Conservation (phyloP, 2,113 vertebrate genomes). For the Ictalurus furcatus region DNA sequence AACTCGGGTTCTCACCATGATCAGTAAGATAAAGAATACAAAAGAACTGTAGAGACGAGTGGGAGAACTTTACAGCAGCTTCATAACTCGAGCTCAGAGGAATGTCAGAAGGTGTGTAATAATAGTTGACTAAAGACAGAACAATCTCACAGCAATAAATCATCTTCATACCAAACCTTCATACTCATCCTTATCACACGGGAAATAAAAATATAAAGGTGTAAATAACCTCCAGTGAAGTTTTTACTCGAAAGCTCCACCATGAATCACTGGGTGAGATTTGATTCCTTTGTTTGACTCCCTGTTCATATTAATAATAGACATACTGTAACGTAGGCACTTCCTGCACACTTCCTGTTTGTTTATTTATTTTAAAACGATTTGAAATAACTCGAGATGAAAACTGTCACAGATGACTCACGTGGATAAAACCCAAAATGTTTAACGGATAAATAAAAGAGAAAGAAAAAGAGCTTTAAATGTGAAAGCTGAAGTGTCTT, state of each 20-base stretch:
- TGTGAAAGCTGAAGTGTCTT: not conserved
- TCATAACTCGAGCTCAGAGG: not conserved
- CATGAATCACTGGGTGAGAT: not conserved
- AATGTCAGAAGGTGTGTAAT: not conserved
- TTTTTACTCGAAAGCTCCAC: not conserved
- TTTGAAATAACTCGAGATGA: not conserved
- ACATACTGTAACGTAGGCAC: too few species aligned
- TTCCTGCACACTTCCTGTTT: not conserved
- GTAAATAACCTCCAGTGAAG: not conserved
- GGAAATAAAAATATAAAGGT: not conserved
- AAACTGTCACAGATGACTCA: not conserved
- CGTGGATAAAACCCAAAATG: not conserved
- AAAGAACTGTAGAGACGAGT: not conserved
- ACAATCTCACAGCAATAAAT: not conserved
- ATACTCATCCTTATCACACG: not conserved
- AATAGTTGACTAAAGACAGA: not conserved
- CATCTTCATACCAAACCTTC: not conserved
- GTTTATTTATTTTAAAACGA: not conserved
- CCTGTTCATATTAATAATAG: not conserved
- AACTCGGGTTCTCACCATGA: not conserved
- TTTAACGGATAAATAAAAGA: not conserved
- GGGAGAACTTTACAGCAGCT: not conserved
- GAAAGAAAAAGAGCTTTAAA: not conserved
- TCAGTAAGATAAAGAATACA: not conserved
- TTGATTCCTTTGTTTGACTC: not conserved